Evolutionary conservation across 2,113 vertebrate species (phyloP), one percentile per base, ranked within the genome.

Genomic region (Callipepla californica): DNA sequence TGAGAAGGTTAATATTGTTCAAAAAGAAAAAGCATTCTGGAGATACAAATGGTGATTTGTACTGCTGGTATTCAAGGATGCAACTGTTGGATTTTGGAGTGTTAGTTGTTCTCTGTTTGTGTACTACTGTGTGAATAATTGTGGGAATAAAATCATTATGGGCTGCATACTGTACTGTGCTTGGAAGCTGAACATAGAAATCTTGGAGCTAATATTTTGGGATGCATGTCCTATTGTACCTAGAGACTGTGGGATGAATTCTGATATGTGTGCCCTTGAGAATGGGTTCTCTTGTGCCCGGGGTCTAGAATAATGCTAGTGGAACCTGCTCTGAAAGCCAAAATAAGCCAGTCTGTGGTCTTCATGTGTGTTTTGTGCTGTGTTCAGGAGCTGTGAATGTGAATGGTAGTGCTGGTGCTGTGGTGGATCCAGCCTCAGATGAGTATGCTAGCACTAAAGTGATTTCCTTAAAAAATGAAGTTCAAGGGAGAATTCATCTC

Each of bases 191-290:
- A 50, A 66, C 0, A 1, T 78, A 7, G 51, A 34, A 45, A 62
- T 84, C 34, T 42, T n/a, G 6, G 9, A 62, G 66, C 40, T 53
- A 2, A 22, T 40, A 7, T 38, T 67, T 78, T 0, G 5, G 61
- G 70, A 53, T 66, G 28, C 0, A 1, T 72, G 36, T 80, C 36
- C 62, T 62, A 4, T 34, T 72, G 69, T 47, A 15, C 36, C 26
- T 45, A 1, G 57, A 53, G 63, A 42, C 36, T 89, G 72, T n/a
- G 59, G 81, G 44, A 12, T 86, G 26, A 48, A 65, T 92, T 89
- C 78, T 91, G 85, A 58, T 70, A 84, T 36, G 67, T 38, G 22
- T 92, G 68, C 66, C 90, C 79, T 94, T 95, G 87, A 65, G 62
- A 70, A 9, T 45, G 85, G 67, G 34, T 87, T n/a, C 55, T 80